These are phyloP conservation scores for Pomatostomus ruficeps DNA, from an alignment of 2,113 vertebrate species.

Conservation along the genomic window DNA sequence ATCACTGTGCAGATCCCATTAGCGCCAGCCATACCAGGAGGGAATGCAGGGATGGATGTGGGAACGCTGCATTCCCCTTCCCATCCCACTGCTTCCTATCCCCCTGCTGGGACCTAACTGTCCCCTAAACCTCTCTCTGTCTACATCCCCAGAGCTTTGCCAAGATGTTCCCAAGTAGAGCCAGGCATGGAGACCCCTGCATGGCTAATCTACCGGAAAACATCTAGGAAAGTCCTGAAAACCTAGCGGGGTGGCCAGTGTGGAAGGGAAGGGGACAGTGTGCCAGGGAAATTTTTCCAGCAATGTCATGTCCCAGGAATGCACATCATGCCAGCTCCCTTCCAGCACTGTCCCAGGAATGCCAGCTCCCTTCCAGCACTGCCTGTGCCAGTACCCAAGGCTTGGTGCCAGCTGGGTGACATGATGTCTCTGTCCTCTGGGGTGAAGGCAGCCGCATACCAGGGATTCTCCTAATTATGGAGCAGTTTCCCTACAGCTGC, in stretches of 20 bases:
- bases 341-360: not conserved
- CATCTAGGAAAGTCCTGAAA: not conserved
- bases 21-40: rapidly evolving
- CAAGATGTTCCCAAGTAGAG: not conserved
- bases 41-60: not conserved
- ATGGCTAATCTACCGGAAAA: not conserved
- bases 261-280: not conserved
- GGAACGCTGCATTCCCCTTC: not conserved
- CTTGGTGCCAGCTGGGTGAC: not conserved
- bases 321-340: not conserved
- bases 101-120: not conserved
- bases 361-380: not conserved
- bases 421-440: not conserved
- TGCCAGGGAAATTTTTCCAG: not conserved
- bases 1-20: not conserved
- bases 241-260: rapidly evolving
- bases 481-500: not conserved
- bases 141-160: not conserved
- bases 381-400: not conserved
- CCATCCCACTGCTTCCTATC: not conserved
- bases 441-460: not conserved
- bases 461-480: not conserved
- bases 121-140: rapidly evolving
- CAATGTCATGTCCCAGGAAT: not conserved
- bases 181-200: not conserved